phyloP scores from a whole-genome alignment of 1,140 invertebrate species.

The Thaumetopoea pityocampa region DNA sequence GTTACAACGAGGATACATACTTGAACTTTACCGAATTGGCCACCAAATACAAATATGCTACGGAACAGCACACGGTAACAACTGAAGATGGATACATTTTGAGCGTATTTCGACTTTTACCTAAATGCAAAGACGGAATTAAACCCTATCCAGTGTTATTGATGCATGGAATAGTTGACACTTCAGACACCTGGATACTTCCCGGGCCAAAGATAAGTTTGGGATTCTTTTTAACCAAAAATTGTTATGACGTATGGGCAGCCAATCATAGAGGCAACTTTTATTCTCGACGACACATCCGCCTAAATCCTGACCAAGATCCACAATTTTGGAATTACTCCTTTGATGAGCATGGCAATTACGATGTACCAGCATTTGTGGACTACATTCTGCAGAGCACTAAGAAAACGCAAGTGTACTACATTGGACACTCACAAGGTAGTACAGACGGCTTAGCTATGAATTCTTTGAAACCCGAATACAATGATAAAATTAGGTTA shows the following conservation, averaged over 20 bases:
- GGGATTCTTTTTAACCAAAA: slow-evolving; percentile 66
- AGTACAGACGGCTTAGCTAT: slow-evolving; percentile 79
- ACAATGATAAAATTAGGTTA: slow-evolving; percentile 78
- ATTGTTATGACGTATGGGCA: slow-evolving; percentile 84
- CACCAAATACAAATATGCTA: slow-evolving; percentile 37
- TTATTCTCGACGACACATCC: slow-evolving; percentile 80
- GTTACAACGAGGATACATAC: slow-evolving; percentile 36
- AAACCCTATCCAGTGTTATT: slow-evolving; percentile 76
- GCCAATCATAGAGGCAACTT: slow-evolving; percentile 84
- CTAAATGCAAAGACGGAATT: slow-evolving; percentile 31
- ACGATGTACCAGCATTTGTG: slow-evolving; percentile 78
- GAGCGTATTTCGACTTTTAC: slow-evolving; percentile 78
- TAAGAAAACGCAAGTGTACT: slow-evolving; percentile 76
- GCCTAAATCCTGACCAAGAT: slow-evolving; percentile 68
- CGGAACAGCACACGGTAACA: slow-evolving; percentile 34
- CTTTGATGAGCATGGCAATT: slow-evolving; percentile 81
- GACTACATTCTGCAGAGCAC: slow-evolving; percentile 76
- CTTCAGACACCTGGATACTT: slow-evolving; percentile 80
- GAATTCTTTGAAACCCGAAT: slow-evolving; percentile 77
- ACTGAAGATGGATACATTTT: slow-evolving; percentile 81
- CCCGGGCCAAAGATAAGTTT: slow-evolving; percentile 74
- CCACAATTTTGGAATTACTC: slow-evolving; percentile 77
- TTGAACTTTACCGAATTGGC: slow-evolving; percentile 42
- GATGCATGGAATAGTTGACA: slow-evolving; percentile 84
- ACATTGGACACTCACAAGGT: slow-evolving; percentile 81